Percentiles rank a stretch among this genome's conserved stretches.
Evolutionary conservation across 2,797 vertebrate species (phyloP).

Genomic region (Intellagama lesueurii): DNA sequence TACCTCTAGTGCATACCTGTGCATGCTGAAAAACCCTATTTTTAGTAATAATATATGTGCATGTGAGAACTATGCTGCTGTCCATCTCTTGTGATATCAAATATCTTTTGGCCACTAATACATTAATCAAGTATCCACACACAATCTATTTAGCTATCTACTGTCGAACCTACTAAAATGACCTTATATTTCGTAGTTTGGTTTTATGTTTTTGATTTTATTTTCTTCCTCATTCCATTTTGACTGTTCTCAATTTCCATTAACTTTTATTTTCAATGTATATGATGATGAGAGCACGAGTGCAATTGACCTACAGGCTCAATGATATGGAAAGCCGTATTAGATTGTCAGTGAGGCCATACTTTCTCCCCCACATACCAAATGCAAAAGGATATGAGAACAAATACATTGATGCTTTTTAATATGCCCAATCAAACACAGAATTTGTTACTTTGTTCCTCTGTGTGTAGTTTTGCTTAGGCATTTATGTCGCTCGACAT

Average conservation of each 20-base stretch:
- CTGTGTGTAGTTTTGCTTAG: constrained; percentile 18
- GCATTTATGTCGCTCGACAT: constrained; percentile 40
- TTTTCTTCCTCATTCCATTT: constrained; percentile 51
- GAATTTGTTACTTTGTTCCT: constrained; percentile 33
- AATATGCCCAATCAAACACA: neutral
- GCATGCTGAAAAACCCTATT: neutral
- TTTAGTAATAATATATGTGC: neutral
- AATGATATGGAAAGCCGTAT: constrained; percentile 57
- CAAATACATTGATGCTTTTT: constrained; percentile 13
- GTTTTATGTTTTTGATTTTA: constrained; percentile 47
- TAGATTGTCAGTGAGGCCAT: constrained; percentile 51
- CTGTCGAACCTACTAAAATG: constrained; percentile 1
- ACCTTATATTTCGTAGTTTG: constrained; percentile 46
- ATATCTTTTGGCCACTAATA: neutral
- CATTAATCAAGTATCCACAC: neutral
- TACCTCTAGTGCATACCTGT: neutral
- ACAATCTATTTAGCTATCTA: neutral
- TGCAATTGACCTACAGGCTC: constrained; percentile 53
- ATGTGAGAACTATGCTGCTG: neutral
- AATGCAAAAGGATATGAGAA: constrained; percentile 26
- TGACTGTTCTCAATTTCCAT: constrained; percentile 54
- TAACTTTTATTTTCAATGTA: constrained; percentile 60
- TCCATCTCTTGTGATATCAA: neutral
- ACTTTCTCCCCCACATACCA: neutral
- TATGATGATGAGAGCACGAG: constrained; percentile 47